These are phyloP conservation scores for Lasioglossum pauxillum DNA, from an alignment of 2,888 invertebrate genomes.

Conservation along the genomic window DNA sequence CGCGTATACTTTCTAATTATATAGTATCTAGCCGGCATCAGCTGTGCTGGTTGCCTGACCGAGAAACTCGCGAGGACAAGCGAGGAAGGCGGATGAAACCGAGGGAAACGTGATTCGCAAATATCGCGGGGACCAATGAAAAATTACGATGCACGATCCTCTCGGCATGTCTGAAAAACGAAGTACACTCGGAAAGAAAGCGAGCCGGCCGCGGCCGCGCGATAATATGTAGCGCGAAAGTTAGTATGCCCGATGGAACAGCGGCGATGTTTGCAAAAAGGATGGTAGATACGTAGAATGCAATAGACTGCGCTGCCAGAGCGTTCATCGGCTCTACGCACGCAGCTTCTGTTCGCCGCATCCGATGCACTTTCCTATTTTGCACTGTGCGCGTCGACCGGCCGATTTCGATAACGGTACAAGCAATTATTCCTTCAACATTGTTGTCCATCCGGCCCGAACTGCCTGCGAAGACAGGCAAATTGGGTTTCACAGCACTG, in stretches of 20 bases:
- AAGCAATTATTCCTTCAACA: conserved; percentile 34
- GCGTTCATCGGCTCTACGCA: conserved; percentile 49
- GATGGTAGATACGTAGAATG: conserved; percentile 49
- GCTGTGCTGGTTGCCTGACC: conserved; percentile 64
- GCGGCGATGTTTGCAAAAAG: conserved; percentile 64
- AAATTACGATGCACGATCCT: conserved; percentile 19
- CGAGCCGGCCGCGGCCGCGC: not conserved
- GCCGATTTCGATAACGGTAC: conserved; percentile 59
- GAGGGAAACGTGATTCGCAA: conserved; percentile 39
- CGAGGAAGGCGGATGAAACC: conserved; percentile 38
- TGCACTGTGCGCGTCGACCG: conserved; percentile 27
- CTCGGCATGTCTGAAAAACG: not conserved
- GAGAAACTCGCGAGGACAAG: conserved; percentile 50
- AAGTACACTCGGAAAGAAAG: conserved; percentile 31
- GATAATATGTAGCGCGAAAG: conserved; percentile 65
- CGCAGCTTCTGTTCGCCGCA: conserved; percentile 62
- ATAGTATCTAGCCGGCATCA: conserved; percentile 65
- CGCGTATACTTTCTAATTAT: conserved; percentile 70
- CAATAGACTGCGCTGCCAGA: conserved; percentile 40
- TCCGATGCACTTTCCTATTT: conserved; percentile 61
- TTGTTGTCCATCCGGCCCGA: conserved; percentile 5
- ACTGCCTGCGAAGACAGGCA: conserved; percentile 21
- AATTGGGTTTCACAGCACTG: conserved; percentile 5
- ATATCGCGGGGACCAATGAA: conserved; percentile 10
- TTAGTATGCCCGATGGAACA: conserved; percentile 60